Evolutionary conservation across 2,888 invertebrate species (phyloP).

Genomic region (Lasioglossum morio): DNA sequence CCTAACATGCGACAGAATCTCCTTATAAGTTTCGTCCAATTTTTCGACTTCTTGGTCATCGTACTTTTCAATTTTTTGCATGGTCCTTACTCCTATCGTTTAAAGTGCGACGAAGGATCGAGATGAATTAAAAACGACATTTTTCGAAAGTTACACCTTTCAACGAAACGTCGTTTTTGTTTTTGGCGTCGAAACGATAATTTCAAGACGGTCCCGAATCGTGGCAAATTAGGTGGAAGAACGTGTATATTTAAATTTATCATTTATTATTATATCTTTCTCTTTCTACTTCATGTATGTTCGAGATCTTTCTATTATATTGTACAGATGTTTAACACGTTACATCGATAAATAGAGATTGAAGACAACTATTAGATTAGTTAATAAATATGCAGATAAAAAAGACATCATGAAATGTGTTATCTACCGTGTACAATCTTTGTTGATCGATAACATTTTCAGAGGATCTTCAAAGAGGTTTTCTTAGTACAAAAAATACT

Average conservation of each 20-base stretch:
- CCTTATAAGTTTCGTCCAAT: constrained; percentile 77
- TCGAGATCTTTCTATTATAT: constrained; percentile 16
- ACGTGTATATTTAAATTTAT: constrained; percentile 32
- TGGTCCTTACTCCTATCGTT: constrained; percentile 39
- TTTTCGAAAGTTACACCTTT: constrained; percentile 32
- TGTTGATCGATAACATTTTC: constrained; percentile 20
- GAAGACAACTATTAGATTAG: constrained; percentile 37
- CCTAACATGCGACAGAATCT: constrained; percentile 70
- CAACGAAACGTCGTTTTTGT: constrained; percentile 14
- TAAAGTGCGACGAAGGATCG: background rate
- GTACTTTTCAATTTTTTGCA: constrained; percentile 70
- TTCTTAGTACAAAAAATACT: constrained; percentile 54
- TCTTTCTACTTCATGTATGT: constrained; percentile 24
- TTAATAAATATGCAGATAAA: constrained; percentile 42
- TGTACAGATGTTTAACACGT: constrained; percentile 33
- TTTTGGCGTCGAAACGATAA: background rate
- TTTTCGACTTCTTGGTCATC: constrained; percentile 73
- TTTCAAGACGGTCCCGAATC: background rate
- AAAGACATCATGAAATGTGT: constrained; percentile 39
- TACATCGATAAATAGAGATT: constrained; percentile 38
- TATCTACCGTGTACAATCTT: constrained; percentile 13
- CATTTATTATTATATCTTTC: constrained; percentile 27
- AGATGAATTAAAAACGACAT: constrained; percentile 22
- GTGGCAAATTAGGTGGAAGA: constrained; percentile 8
- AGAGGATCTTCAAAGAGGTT: constrained; percentile 18